Conservation (phyloP, 2,797 vertebrate genomes). For the Tinamus major region DNA sequence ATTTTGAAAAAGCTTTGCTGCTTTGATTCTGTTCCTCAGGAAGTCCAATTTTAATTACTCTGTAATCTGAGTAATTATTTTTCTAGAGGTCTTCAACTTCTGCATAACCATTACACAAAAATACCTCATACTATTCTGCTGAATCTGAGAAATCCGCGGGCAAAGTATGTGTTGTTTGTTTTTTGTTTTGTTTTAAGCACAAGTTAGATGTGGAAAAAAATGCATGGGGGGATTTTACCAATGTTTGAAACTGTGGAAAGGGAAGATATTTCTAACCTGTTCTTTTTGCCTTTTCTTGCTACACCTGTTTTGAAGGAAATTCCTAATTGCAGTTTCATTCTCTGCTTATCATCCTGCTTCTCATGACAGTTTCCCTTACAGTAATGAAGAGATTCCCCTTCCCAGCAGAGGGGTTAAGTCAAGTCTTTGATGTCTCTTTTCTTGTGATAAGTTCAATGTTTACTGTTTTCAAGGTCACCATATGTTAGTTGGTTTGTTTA, state of each 20-base stretch:
- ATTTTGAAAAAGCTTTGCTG: slow-evolving; percentile 7
- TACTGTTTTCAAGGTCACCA: not conserved
- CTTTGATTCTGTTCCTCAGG: slow-evolving; percentile 11
- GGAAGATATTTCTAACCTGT: not conserved
- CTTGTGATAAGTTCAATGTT: slow-evolving; percentile 23
- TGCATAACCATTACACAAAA: not conserved
- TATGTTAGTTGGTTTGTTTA: slow-evolving; percentile 9
- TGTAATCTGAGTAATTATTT: not conserved
- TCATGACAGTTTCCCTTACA: slow-evolving; percentile 37
- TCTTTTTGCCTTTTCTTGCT: not conserved
- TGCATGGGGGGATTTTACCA: not conserved
- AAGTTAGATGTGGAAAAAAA: slow-evolving; percentile 9
- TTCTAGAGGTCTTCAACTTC: not conserved
- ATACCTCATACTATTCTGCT: not conserved
- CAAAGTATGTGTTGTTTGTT: not conserved
- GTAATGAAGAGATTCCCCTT: not conserved
- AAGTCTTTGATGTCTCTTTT: slow-evolving; percentile 43
- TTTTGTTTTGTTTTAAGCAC: not conserved
- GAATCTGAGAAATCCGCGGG: not conserved
- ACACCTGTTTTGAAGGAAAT: not conserved
- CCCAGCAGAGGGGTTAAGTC: slow-evolving; percentile 1
- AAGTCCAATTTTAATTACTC: slow-evolving; percentile 8
- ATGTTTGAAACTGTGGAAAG: not conserved
- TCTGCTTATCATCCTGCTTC: not conserved
- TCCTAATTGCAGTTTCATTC: not conserved